Evolutionary conservation across 64 coral and sea anemone species (phyloP), one percentile per base, ranked within the genome.

Genomic region (Platygyra sinensis): DNA sequence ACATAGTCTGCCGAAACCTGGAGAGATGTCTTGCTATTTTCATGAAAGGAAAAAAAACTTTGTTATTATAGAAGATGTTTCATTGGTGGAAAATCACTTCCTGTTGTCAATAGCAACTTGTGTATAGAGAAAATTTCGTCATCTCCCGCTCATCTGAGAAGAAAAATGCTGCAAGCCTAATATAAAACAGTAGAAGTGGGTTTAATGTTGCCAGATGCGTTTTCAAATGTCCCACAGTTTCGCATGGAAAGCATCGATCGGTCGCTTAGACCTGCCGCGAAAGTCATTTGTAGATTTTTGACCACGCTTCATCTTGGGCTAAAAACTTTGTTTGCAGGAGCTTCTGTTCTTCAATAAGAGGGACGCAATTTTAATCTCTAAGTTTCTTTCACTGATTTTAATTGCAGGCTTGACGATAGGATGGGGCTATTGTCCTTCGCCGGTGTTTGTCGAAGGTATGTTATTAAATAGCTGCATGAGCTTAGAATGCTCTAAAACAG

Each of bases 81-180:
- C 67, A 83, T 83, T 83, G 80, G 80, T 83, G 80, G 80, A 83
- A 65, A 83, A 39, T 63, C 29, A 39, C 30, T 38, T 63, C 80
- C 80, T 19, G 10, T 65, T 79, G 49, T 55, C 46, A 55, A 27
- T 27, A 79, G 24, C 18, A 76, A 67, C 20, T n/a, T 22, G 22
- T 25, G 1, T 20, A 8, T 2, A 27, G 65, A 69, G 6, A 8
- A 69, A 67, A 27, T n/a, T 25, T 69, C 65, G 20, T 69, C 25
- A 69, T 69, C 25, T 69, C n/a, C 25, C 25, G n/a, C 0, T 69
- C 65, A n/a, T 11, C 3, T 11, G 10, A 69, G n/a, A 67, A n/a
- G 29, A 25, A 7, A 25, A 2, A 20, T 24, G 5, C 2, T 65
- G 22, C 22, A 27, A 24, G 24, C 10, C 65, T 27, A 24, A 2